Evolutionary conservation across 2,888 invertebrate genomes (phyloP).

Genomic region (Euproctis similis): DNA sequence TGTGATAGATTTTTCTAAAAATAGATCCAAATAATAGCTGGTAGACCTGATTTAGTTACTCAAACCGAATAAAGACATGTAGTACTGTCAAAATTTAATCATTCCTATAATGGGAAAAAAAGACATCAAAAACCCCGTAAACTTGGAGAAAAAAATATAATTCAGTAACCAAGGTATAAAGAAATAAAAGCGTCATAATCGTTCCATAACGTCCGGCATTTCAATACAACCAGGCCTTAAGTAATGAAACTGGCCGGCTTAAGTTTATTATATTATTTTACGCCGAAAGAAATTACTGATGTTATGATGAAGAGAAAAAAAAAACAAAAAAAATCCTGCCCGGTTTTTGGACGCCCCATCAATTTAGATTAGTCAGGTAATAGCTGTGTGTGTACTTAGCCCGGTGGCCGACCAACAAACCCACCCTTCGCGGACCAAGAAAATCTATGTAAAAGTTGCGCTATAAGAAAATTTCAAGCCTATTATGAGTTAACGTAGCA

Average conservation of each 20-base stretch:
- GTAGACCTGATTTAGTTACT: too few relatives aligned
- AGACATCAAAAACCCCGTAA: constrained; percentile 22
- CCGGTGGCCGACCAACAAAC: constrained; percentile 52
- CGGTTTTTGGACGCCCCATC: constrained; percentile 70
- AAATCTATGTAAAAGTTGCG: constrained; percentile 68
- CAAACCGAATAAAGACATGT: too few relatives aligned
- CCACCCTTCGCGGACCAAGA: constrained; percentile 58
- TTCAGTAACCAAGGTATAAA: constrained; percentile 28
- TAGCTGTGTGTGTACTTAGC: constrained; percentile 47
- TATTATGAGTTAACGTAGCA: constrained; percentile 62
- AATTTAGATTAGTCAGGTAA: constrained; percentile 73
- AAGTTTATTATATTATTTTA: constrained; percentile 70
- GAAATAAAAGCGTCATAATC: constrained; percentile 39
- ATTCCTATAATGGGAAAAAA: constrained; percentile 5
- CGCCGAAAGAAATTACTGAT: constrained; percentile 68
- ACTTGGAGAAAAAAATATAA: constrained; percentile 32
- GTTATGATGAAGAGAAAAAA: constrained; percentile 70
- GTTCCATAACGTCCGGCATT: constrained; percentile 37
- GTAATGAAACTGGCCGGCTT: constrained; percentile 62
- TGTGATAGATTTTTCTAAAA: too few relatives aligned
- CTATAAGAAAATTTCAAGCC: constrained; percentile 70
- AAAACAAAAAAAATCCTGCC: too few relatives aligned
- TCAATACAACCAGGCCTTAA: constrained; percentile 54
- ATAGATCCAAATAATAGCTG: too few relatives aligned
- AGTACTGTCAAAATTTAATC: not conserved